Conservation (phyloP, 2,113 vertebrate species). For the Trogon surrucura region DNA sequence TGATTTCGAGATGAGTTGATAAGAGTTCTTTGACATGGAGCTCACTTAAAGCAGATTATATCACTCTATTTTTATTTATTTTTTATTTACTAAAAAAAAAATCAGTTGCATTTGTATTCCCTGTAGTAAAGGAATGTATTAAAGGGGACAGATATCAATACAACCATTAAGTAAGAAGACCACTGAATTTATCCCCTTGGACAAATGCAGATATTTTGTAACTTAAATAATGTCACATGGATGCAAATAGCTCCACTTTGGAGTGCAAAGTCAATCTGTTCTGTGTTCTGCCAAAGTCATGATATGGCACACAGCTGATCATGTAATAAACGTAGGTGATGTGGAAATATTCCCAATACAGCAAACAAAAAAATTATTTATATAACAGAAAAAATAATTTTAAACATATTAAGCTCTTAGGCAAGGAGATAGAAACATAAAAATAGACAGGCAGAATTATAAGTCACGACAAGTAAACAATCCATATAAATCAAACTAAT, state of each 20-base stretch:
- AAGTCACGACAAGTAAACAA: background rate
- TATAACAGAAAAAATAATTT: background rate
- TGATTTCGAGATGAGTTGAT: background rate
- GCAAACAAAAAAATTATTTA: background rate
- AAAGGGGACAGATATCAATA: background rate
- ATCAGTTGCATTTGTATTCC: background rate
- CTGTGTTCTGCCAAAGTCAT: background rate
- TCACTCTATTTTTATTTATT: background rate
- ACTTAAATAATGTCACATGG: accelerated
- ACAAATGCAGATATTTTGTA: background rate
- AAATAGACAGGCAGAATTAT: background rate
- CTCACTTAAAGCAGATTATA: background rate
- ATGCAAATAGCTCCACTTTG: background rate
- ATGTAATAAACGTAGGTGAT: background rate
- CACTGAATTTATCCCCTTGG: background rate
- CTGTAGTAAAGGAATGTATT: background rate
- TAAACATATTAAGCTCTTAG: background rate
- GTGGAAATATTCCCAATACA: background rate
- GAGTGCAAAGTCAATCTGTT: background rate
- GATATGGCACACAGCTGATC: background rate
- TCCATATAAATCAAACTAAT: background rate
- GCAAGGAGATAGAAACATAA: background rate
- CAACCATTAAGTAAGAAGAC: background rate
- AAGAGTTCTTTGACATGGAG: background rate
- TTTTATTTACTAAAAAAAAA: background rate